phyloP scores from a whole-genome alignment of 2,888 invertebrate genomes.

The Calliopum simillimum region DNA sequence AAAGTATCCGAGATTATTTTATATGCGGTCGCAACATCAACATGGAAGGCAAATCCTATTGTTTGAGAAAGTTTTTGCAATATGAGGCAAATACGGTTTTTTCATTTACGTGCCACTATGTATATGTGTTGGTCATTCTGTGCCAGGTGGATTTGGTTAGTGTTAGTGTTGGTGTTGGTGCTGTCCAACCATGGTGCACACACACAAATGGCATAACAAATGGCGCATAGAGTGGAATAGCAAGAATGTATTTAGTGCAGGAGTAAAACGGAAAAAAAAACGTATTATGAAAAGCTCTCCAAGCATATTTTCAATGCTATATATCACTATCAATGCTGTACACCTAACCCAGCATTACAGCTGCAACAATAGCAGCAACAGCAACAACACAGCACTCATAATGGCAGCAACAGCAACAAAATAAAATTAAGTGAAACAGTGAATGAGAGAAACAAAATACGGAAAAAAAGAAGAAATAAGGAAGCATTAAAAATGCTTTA shows the following conservation, averaged over 20 bases:
- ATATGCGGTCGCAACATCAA: slow-evolving; percentile 76
- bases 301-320: too few relatives aligned
- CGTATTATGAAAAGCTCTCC: too few relatives aligned
- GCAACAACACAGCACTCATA: background rate
- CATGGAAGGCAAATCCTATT: slow-evolving; percentile 76
- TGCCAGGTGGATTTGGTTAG: slow-evolving; percentile 2
- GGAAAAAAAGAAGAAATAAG: background rate
- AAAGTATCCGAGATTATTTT: slow-evolving; percentile 76
- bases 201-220: slow-evolving; percentile 27
- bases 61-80: slow-evolving; percentile 5
- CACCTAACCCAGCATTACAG: too few relatives aligned
- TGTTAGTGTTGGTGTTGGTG: background rate
- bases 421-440: background rate
- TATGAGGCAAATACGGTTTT: background rate
- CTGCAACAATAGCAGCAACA: background rate
- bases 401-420: slow-evolving; percentile 8
- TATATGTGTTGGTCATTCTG: background rate
- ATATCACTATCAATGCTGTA: too few relatives aligned
- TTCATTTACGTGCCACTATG: background rate
- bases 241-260: background rate
- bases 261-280: too few relatives aligned
- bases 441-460: background rate
- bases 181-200: slow-evolving; percentile 15
- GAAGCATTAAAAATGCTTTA: slow-evolving; percentile 8
- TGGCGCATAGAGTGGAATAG: background rate